A percentile compares a stretch with the other conserved stretches of the same genome.
Evolutionary conservation across 2,888 invertebrate species (phyloP).

Genomic region (Phania funesta): DNA sequence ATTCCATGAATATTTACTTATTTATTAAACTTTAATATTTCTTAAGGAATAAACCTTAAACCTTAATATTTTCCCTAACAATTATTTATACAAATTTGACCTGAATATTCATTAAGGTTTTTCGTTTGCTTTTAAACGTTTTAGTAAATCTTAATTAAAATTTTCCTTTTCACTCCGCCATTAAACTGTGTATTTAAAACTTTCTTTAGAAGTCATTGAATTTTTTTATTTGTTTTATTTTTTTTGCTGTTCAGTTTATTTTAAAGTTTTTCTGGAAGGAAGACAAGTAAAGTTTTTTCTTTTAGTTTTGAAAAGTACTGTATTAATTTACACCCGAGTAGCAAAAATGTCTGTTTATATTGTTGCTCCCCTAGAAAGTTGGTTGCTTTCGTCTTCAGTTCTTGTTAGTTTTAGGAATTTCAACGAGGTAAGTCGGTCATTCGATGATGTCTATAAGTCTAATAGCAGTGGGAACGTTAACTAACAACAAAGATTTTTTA

Average conservation of each 20-base stretch:
- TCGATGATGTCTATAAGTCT: constrained; percentile 26
- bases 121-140: constrained; percentile 12
- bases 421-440: constrained; percentile 63
- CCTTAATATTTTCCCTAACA: no score
- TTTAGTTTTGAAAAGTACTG: constrained; percentile 21
- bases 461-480: constrained; percentile 6
- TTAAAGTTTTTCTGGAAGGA: constrained; percentile 23
- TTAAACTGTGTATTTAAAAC: constrained; percentile 53
- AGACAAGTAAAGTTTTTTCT: constrained; percentile 26
- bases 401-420: constrained; percentile 35
- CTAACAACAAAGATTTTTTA: constrained; percentile 12
- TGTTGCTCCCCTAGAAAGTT: constrained; percentile 39
- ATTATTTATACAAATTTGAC: no score
- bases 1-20: no score
- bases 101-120: constrained; percentile 52
- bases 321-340: constrained; percentile 39
- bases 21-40: not conserved
- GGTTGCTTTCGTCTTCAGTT: constrained; percentile 26
- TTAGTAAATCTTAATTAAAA: constrained; percentile 57
- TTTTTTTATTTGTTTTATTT: constrained; percentile 24
- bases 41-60: no score
- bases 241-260: constrained; percentile 10
- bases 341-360: constrained; percentile 13
- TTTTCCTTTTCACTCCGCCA: constrained; percentile 38
- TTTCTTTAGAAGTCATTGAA: constrained; percentile 61